Evolutionary conservation across 2,888 invertebrate species (phyloP), one percentile per base, ranked within the genome.

Genomic region (Drosophila cognata): DNA sequence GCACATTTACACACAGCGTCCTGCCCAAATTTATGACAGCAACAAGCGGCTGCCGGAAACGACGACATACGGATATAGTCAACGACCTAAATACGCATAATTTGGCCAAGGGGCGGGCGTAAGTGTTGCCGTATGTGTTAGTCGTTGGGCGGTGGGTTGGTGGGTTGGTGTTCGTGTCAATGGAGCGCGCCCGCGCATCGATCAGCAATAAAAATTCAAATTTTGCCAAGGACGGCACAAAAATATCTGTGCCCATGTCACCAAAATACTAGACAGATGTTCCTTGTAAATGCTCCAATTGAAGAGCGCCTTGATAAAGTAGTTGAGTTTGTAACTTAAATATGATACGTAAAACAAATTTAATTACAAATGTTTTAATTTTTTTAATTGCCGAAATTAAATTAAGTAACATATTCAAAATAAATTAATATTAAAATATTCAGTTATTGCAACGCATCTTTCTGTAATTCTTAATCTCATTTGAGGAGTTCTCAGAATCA

Each of bases 141-240:
- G 28, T n/a, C 41, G 10, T 7, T 21, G 46, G 43, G n/a, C 11
- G 43, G 4, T n/a, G n/a, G 4, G 13, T 0, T 0, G 13, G 0
- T 16, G 16, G 4, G 4, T 2, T 5, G 16, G 55, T 75, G 77
- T 74, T 79, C 72, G 77, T 84, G 85, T 66, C 82, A 79, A 83
- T 82, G 82, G 76, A 58, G 71, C 80, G 38, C 65, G 51, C 71
- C 60, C 80, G 61, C 72, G 75, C 87, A 91, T 88, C 88, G 91
- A 91, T 92, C 82, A 84, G 84, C 82, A 91, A 92, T 92, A 91
- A 91, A 91, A 91, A 89, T 88, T 91, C 83, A 91, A 91, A 85
- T 88, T 88, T 79, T 65, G 82, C 74, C 79, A 88, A 86, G 81
- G 72, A 76, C 60, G 71, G 73, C 86, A 83, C 61, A 89, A 84